These are phyloP conservation scores for Carpatolechia fugitivella DNA, from an alignment of 2,888 invertebrate genomes.

Conservation along the genomic window DNA sequence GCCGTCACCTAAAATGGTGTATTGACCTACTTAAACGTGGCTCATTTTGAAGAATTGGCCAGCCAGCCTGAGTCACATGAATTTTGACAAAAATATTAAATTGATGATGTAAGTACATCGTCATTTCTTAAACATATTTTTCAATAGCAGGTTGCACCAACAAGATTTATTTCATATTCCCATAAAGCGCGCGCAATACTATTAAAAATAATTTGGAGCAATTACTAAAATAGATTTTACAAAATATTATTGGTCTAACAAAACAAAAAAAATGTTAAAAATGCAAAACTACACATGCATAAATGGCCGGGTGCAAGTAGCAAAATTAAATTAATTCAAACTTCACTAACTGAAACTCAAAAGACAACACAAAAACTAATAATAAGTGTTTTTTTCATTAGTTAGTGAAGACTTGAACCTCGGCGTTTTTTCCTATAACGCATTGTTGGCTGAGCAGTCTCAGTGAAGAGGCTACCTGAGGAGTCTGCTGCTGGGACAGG, in stretches of 20 bases:
- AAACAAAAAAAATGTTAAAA: background rate
- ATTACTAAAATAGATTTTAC: too few relatives aligned
- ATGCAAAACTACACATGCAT: background rate
- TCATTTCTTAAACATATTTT: too few relatives aligned
- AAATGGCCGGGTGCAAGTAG: slow-evolving; percentile 4
- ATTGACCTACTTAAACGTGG: too few relatives aligned
- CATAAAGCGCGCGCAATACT: too few relatives aligned
- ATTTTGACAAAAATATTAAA: too few relatives aligned
- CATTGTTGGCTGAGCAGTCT: slow-evolving; percentile 56
- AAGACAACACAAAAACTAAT: slow-evolving; percentile 42
- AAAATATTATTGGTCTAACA: background rate
- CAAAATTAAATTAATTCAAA: slow-evolving; percentile 41
- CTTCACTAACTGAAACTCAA: slow-evolving; percentile 47
- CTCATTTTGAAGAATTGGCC: too few relatives aligned
- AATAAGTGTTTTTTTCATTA: slow-evolving; percentile 33
- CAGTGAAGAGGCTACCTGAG: slow-evolving; percentile 55
- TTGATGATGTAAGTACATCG: too few relatives aligned
- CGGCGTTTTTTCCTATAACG: slow-evolving; percentile 76
- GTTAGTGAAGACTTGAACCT: slow-evolving; percentile 74
- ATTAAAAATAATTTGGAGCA: too few relatives aligned
- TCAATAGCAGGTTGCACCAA: too few relatives aligned
- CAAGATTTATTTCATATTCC: too few relatives aligned
- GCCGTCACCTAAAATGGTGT: too few relatives aligned
- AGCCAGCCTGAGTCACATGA: too few relatives aligned
- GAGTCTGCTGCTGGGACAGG: slow-evolving; percentile 46